A percentile compares a stretch with the other conserved stretches of the same genome.
These are phyloP conservation scores for Podarcis lilfordi DNA, from an alignment of 2,797 vertebrate species.

Conservation along the genomic window DNA sequence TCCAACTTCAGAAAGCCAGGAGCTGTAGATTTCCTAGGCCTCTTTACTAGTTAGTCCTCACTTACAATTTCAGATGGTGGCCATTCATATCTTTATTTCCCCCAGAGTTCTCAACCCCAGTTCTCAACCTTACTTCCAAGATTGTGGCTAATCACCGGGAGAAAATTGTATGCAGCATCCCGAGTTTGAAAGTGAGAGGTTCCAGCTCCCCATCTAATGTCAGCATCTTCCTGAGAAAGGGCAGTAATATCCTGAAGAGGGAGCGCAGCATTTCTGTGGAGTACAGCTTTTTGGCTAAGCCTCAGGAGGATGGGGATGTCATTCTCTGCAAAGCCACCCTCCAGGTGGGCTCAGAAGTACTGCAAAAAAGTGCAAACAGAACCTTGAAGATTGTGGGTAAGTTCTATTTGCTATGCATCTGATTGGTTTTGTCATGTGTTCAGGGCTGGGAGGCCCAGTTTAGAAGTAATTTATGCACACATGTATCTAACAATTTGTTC, in stretches of 20 bases:
- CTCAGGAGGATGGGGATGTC: not conserved
- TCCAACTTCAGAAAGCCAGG: too few relatives aligned
- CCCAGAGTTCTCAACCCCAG: slow-evolving; percentile 9
- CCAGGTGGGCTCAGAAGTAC: slow-evolving; percentile 1
- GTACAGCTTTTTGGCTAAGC: slow-evolving; percentile 2
- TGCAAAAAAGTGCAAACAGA: not conserved
- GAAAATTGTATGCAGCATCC: not conserved
- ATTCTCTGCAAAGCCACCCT: slow-evolving; percentile 6
- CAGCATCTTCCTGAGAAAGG: not conserved
- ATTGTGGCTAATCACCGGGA: not conserved
- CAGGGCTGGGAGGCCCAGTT: too few relatives aligned
- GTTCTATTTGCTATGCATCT: not conserved
- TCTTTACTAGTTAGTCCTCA: not conserved
- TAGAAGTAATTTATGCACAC: not conserved
- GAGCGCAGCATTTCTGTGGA: not conserved
- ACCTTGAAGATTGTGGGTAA: slow-evolving; percentile 13
- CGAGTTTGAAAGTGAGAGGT: not conserved
- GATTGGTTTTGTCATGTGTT: not conserved
- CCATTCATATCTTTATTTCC: not conserved
- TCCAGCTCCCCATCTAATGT: not conserved
- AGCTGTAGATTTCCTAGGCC: not conserved
- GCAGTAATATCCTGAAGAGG: not conserved
- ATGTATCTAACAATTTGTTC: not conserved
- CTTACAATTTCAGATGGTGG: not conserved
- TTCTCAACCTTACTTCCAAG: not conserved